Evolutionary conservation across 2,888 invertebrate species (phyloP).

Genomic region (Thymelicus acteon): DNA sequence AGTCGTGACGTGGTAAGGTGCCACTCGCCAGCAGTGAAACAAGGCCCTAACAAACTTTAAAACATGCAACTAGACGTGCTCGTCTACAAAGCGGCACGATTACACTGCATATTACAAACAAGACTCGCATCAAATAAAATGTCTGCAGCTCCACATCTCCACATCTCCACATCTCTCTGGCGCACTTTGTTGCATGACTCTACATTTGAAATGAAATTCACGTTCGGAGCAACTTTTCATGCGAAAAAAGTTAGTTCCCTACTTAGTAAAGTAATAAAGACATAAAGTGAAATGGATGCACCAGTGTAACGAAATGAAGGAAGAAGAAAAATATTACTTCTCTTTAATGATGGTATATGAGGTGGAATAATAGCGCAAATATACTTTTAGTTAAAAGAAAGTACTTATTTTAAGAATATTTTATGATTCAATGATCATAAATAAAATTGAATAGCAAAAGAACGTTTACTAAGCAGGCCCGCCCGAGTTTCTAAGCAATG

Average conservation of each 20-base stretch:
- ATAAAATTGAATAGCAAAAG: not conserved
- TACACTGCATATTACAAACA: constrained; percentile 28
- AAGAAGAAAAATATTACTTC: not conserved
- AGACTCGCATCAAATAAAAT: constrained; percentile 24
- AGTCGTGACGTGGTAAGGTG: not conserved
- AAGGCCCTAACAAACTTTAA: constrained; percentile 12
- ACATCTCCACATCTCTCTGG: not conserved
- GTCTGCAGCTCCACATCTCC: constrained; percentile 2
- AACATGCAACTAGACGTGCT: constrained; percentile 14
- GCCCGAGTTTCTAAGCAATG: not conserved
- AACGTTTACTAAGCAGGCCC: too few relatives aligned
- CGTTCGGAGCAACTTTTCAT: constrained; percentile 12
- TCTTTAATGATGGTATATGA: not conserved
- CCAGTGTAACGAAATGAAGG: not conserved
- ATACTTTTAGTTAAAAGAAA: too few relatives aligned
- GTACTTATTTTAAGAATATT: too few relatives aligned
- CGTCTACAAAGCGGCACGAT: constrained; percentile 18
- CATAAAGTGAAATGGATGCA: not conserved
- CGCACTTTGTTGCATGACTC: constrained; percentile 14
- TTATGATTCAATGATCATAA: not conserved
- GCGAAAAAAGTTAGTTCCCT: constrained; percentile 16
- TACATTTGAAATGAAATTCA: constrained; percentile 21
- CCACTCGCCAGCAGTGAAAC: not conserved
- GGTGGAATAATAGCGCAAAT: too few relatives aligned
- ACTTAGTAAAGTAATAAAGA: constrained; percentile 20